Evolutionary conservation across 53 echinoderm and acorn worm species (phyloP), one percentile per base, ranked within the genome.

Genomic region (Zoroaster sp.): DNA sequence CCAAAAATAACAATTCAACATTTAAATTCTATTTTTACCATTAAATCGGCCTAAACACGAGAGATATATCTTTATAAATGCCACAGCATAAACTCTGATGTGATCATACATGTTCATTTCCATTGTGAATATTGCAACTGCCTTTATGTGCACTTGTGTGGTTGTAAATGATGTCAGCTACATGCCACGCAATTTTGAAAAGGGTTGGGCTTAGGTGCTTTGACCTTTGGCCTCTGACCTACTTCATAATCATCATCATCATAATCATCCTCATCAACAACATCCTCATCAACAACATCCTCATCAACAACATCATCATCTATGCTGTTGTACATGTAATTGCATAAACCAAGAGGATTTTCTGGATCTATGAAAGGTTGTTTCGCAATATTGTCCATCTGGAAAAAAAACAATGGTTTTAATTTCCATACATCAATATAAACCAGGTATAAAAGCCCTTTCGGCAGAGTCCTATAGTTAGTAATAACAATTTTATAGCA

Each of bases 151-250:
- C 47, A 46, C 7, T 13, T 46, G 7, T 9, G 13, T 46, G 47
- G 13, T 9, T 13, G 69, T 25, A 32, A 18, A 18, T 33, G 11
- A 70, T 5, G 14, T 17, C 34, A 70, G 70, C 37, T 12, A 0
- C 3, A 37, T 32, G 33, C 70, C 33, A 11, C 10, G 14, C 33
- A 33, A 70, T 70, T 70, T 70, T 10, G 18, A 5, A 6, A 17
- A 63, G 21, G 20, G 63, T 63, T 10, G 77, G 72, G 72, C 70
- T 70, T 35, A 49, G 85, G 85, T 70, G 35, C 71, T 46, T 12
- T 71, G 21, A 81, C 81, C 81, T 67, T 28, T 67, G 37, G 70
- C 72, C 47, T 83, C n/a, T 51, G 85, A 85, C 85, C 70, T 85
- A 85, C 85, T 70, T 71, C 52, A 35, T 70, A 69, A 83, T 45